Conservation (phyloP, 2,113 vertebrate species). For the Vombatus ursinus region DNA sequence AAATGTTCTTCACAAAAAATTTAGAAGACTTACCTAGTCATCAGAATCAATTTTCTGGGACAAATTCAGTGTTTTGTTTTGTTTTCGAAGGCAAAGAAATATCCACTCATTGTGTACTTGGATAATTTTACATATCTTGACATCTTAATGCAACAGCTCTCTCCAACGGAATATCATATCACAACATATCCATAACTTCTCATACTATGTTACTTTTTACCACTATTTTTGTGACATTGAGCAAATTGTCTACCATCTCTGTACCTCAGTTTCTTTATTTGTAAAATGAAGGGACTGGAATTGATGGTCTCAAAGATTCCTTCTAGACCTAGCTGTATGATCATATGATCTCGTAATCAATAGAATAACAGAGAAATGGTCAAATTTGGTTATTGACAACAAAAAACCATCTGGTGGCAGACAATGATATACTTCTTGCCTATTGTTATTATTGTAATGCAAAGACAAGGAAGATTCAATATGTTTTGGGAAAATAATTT, state of each 20-base stretch:
- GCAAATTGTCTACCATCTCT: background rate
- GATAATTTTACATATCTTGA: background rate
- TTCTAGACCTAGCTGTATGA: background rate
- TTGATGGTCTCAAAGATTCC: background rate
- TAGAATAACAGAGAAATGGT: background rate
- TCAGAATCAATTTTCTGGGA: background rate
- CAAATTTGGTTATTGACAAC: conserved; percentile 5
- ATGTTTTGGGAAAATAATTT: background rate
- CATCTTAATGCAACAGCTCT: background rate
- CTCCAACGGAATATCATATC: background rate
- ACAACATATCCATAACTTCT: background rate
- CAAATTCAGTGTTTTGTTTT: background rate
- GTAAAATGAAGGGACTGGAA: background rate
- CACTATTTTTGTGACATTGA: background rate
- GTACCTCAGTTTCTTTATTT: background rate
- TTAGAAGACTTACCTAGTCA: background rate
- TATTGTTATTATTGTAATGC: background rate
- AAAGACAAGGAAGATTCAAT: background rate
- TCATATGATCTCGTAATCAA: background rate
- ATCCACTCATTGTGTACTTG: background rate
- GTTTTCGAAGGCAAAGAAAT: background rate
- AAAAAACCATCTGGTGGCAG: background rate
- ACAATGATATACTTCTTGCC: background rate
- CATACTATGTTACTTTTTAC: background rate
- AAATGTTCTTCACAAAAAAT: background rate